These are phyloP conservation scores for Odocoileus hemionus DNA, from an alignment of 2,113 vertebrate genomes.

Conservation along the genomic window DNA sequence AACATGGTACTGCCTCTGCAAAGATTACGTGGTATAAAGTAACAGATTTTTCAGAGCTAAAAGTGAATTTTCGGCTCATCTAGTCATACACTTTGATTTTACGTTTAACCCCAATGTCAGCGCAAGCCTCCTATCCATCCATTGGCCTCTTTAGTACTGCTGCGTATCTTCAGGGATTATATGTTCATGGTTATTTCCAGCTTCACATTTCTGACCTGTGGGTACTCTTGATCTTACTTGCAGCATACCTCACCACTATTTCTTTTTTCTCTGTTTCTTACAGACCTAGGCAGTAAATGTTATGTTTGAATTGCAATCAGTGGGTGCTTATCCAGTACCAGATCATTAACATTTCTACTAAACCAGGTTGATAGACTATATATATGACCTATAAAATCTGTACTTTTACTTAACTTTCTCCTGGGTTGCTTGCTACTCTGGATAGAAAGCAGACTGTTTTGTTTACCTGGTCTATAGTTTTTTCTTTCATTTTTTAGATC, in stretches of 20 bases:
- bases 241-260: not conserved
- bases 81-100: not conserved
- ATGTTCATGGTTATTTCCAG: not conserved
- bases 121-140: not conserved
- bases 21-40: not conserved
- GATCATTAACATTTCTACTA: not conserved
- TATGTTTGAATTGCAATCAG: not conserved
- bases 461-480: not conserved
- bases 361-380: not conserved
- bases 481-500: not conserved
- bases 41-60: not conserved
- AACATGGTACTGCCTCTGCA: not conserved
- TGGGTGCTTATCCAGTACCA: not conserved
- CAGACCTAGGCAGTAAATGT: not conserved
- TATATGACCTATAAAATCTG: not conserved
- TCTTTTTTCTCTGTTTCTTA: not conserved
- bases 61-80: not conserved
- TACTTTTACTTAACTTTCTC: not conserved
- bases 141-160: not conserved
- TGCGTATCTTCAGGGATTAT: not conserved
- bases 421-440: not conserved
- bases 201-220: not conserved
- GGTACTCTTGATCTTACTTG: not conserved
- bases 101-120: not conserved
- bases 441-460: not conserved